Evolutionary conservation across 2,113 vertebrate species (phyloP).

Genomic region (Euleptes europaea): DNA sequence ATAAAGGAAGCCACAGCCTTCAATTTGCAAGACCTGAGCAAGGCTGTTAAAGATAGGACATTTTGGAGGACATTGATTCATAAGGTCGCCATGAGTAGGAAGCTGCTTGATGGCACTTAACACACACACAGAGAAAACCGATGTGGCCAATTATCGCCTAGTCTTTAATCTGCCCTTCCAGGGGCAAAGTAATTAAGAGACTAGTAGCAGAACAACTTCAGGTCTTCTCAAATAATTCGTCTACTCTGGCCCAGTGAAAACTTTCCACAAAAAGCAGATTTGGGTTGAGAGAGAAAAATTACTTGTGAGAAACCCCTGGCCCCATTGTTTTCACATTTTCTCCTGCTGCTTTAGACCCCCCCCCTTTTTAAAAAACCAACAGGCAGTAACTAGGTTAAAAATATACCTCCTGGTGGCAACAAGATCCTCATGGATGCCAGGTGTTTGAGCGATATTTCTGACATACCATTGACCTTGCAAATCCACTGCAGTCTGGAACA

Average conservation of each 20-base stretch:
- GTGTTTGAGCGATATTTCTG: constrained; percentile 15
- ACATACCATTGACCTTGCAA: constrained; percentile 48
- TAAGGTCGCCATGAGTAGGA: no score
- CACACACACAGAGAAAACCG: no score
- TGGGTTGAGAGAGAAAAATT: not conserved
- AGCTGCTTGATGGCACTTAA: no score
- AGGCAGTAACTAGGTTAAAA: constrained; percentile 31
- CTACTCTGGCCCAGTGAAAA: not conserved
- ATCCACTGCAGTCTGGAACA: constrained; percentile 27
- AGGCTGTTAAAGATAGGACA: no score
- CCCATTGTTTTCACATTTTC: not conserved
- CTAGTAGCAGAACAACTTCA: no score
- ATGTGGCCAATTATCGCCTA: no score
- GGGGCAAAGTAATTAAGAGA: no score
- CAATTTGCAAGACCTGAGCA: no score
- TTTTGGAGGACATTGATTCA: no score
- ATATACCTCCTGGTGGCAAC: constrained; percentile 7
- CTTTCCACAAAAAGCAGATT: not conserved
- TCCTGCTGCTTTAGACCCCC: not conserved
- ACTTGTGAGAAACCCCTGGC: not conserved
- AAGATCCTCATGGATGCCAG: constrained; percentile 7
- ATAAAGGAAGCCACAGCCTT: no score
- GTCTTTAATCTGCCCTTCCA: no score
- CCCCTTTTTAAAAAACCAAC: constrained; percentile 18
- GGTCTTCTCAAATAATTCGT: no score